phyloP scores from a whole-genome alignment of 2,113 vertebrate species.

The Crotophaga sulcirostris region DNA sequence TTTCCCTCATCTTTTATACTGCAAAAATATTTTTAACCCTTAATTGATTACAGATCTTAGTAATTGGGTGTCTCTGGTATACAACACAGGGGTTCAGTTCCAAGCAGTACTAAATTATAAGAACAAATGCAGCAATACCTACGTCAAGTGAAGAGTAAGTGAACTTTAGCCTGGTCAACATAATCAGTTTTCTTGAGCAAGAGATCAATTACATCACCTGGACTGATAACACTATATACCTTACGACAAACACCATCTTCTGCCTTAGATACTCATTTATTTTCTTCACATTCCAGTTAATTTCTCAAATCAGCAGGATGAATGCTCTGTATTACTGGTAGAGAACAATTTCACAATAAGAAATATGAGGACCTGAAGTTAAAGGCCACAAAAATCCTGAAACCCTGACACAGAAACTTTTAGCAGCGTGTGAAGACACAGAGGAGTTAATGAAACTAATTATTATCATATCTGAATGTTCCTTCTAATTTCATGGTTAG shows the following conservation, averaged over 20 bases:
- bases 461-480: neutral
- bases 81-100: neutral
- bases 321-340: neutral
- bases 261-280: neutral
- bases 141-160: neutral
- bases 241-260: neutral
- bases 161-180: neutral
- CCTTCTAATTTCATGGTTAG: neutral
- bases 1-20: neutral
- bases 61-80: neutral
- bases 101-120: neutral
- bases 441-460: neutral
- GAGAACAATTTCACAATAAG: neutral
- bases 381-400: neutral
- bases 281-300: neutral
- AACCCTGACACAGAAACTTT: fast-evolving
- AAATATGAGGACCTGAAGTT: neutral
- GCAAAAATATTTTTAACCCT: neutral
- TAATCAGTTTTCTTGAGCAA: neutral
- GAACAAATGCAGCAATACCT: neutral
- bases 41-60: neutral
- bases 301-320: neutral
- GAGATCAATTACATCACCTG: neutral
- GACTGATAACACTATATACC: neutral
- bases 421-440: neutral